Evolutionary conservation across 2,113 vertebrate species (phyloP), one percentile per base, ranked within the genome.

Genomic region (Xerus inauris): DNA sequence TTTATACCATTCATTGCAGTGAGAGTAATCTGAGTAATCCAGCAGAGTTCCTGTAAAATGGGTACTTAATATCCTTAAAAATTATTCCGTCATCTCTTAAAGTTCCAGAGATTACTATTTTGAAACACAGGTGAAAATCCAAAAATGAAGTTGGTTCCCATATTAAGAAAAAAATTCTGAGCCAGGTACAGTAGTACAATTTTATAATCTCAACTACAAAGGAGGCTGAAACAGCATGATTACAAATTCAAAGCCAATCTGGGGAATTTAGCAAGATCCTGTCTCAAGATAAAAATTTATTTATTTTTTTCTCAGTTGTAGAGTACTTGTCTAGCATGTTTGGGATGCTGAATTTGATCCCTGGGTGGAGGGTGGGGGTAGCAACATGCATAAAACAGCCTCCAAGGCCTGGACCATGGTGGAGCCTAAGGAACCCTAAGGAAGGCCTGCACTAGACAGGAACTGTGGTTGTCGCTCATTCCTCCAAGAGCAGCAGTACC

Each of bases 91-190:
- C 6, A 59, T 82, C 62, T 94, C 62, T 92, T 94, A 75, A 47
- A 42, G 81, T 79, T 59, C 57, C 87, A 81, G 45, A 95, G 79
- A 76, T 42, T 83, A 42, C 28, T 94, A 77, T 91, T 95, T 59
- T 10, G 6, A 81, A 93, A 82, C 42, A 79, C 86, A 79, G 16
- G 26, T 73, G 79, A 96, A 94, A 86, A 64, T 59, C 5, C 13
- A 26, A 62, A 79, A 94, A 51, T 42, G 6, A 26, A 71, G 2
- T 80, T 88, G 32, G 14, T 64, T 95, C 38, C 95, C 38, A 45
- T 35, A 76, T 45, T 80, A 89, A 89, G 28, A 93, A 94, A 72
- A 65, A 7, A 69, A 69, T 69, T n/a, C 65, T 19, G 65, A 67
- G 32, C 65, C 32, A 35, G 32, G 64, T 67, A 67, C 65, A 17